Evolutionary conservation across 2,113 vertebrate species (phyloP).

Genomic region (Collichthys lucidus): DNA sequence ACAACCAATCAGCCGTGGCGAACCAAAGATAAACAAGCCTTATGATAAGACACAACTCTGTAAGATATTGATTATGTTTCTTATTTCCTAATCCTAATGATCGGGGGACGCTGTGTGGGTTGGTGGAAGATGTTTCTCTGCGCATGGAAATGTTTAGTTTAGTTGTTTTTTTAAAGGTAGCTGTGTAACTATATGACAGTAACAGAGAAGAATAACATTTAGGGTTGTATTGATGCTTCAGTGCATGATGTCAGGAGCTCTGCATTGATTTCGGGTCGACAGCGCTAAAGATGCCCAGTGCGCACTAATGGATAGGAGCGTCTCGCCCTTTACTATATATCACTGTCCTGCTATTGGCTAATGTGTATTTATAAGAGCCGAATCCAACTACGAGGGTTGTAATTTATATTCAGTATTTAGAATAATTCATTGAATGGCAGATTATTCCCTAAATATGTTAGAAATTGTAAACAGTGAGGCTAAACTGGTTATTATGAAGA

Average conservation of each 20-base stretch:
- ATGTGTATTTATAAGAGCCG: conserved; percentile 37
- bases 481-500: background rate
- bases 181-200: conserved; percentile 26
- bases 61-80: conserved; percentile 57
- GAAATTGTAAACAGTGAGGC: background rate
- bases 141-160: conserved; percentile 6
- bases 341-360: conserved; percentile 39
- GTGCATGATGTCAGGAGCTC: background rate
- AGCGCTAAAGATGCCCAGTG: conserved; percentile 48
- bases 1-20: conserved; percentile 75
- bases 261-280: conserved; percentile 53
- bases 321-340: conserved; percentile 55
- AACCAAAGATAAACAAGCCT: conserved; percentile 84
- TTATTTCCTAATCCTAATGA: background rate
- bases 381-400: conserved; percentile 9
- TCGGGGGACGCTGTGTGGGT: background rate
- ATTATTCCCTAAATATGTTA: background rate
- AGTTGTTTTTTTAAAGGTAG: background rate
- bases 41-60: conserved; percentile 80
- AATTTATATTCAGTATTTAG: background rate
- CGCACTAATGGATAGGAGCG: conserved; percentile 59
- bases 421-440: background rate
- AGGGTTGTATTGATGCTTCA: background rate
- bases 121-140: background rate
- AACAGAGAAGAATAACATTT: conserved; percentile 13